Base-by-base conservation (phyloP, 2,888 invertebrate species). In the Malthinus flaveolus region DNA sequence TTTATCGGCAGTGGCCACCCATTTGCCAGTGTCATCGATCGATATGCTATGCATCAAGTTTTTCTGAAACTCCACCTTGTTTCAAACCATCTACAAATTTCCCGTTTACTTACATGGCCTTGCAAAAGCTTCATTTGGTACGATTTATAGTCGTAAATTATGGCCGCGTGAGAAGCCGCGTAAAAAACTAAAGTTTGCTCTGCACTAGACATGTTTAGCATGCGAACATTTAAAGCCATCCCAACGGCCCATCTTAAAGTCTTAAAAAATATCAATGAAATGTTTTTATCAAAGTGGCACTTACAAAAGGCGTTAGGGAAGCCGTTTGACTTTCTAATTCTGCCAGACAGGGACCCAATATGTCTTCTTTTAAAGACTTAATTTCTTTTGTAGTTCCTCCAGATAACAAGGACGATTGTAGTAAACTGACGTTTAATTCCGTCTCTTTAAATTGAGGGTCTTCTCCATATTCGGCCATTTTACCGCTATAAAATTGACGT, bases 221-320 rank as follows among this genome's bases (percentile, higher is more conserved):
- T 80, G 1, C 83, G 83, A 1, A 83, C 82, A 60, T 80, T 80
- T 1, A 81, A 71, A 69, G 86, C 88, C 68, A 85, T 81, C 1
- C 89, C 89, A 73, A 85, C 83, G 36, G 85, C 81, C 87, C 88
- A 88, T 32, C 82, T 77, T 7, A 86, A 72, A 65, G 82, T 81
- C 87, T 86, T 68, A 12, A 69, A 70, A 31, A 47, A 6, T n/a
- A 36, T 35, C 9, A 35, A 23, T 7, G 10, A 46, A 34, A 34
- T 13, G 7, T 49, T 4, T 13, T 10, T 47, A 7, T 13, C n/a
- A 12, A 12, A 12, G 9, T 37, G 5, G 2, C 35, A 33, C 46
- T 23, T 53, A 53, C 53, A 46, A 53, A 53, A 11, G 53, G 53
- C 7, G n/a, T 53, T n/a, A 42, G 10, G 15, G 6, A 15, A 6